Base-by-base conservation (phyloP, 2,797 vertebrate genomes). In the Pelodytes ibericus region DNA sequence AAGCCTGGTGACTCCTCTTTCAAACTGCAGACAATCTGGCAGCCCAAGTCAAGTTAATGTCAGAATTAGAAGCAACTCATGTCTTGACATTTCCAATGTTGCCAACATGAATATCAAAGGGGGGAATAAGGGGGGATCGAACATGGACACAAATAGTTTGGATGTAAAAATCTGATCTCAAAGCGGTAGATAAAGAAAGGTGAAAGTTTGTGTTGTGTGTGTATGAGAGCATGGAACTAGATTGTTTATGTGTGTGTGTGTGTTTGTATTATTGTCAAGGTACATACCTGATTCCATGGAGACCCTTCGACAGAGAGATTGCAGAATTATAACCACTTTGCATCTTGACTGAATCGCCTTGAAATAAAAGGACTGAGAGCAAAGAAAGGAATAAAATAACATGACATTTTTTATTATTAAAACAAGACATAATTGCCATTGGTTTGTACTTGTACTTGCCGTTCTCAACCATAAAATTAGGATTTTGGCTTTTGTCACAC, bases 1-100 rank as follows among this genome's bases (percentile, higher is more conserved):
- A 74, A 79, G 71, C 77, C 71, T 33, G 44, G 63, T 73, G 77
- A 79, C 77, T 79, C 77, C 63, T 79, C 77, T 79, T 63, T 79
- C 71, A 73, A 62, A 74, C 64, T 57, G 77, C 77, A 79, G 77
- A 79, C 77, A 79, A 79, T 79, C 77, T 73, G 77, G 77, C 77
- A 79, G 77, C 64, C 77, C 71, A 68, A 78, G 70, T 72, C 76
- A 78, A 78, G 63, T 67, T 72, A 66, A 78, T 78, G 75, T 78
- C 75, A 78, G 61, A 64, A 61, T 72, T 72, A 72, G 62, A 71
- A 78, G 41, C 62, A 72, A 67, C 70, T 72, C 59, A 67, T 72
- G 62, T 72, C 76, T 69, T 73, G 76, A 79, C 64, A 65, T 73
- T 73, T 60, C 57, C 70, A 77, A 20, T 70, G 57, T 26, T 72